These are phyloP conservation scores for Conus ventricosus DNA, from an alignment of 1,140 invertebrate genomes.

Conservation along the genomic window DNA sequence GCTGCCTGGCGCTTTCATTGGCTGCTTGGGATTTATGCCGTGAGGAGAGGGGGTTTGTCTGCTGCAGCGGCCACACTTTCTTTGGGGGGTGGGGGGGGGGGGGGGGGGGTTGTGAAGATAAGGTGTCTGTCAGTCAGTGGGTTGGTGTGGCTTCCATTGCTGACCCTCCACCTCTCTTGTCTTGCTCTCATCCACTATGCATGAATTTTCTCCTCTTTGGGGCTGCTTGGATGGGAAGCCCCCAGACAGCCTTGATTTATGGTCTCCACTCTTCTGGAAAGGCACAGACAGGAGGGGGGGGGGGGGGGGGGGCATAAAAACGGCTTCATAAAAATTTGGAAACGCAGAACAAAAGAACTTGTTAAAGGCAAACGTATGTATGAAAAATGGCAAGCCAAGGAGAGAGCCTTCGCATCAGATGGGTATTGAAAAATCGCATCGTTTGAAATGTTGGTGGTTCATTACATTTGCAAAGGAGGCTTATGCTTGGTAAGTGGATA, in stretches of 20 bases:
- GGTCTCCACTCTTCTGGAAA: background rate
- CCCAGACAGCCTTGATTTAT: background rate
- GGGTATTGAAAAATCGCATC: no score
- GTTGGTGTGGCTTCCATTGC: background rate
- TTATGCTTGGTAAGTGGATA: no score
- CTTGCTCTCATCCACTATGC: background rate
- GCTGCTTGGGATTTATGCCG: constrained; percentile 13
- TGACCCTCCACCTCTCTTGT: background rate
- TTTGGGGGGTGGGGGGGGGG: background rate
- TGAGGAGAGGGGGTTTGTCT: constrained; percentile 20
- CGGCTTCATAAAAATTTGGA: no score
- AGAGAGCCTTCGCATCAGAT: no score
- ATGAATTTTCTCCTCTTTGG: background rate
- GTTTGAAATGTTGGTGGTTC: no score
- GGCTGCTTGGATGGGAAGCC: background rate
- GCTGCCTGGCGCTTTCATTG: constrained; percentile 26
- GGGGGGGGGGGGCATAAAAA: no score
- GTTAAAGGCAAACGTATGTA: no score
- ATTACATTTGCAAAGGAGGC: no score
- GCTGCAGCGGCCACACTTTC: background rate
- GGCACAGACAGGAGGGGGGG: background rate
- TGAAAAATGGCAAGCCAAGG: no score
- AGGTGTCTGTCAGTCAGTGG: background rate
- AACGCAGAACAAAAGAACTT: no score
- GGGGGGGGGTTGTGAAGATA: background rate